Percentiles rank a stretch among this genome's conserved stretches.
Conservation (phyloP, 2,797 vertebrate genomes). For the Paramormyrops hopkinsi region DNA sequence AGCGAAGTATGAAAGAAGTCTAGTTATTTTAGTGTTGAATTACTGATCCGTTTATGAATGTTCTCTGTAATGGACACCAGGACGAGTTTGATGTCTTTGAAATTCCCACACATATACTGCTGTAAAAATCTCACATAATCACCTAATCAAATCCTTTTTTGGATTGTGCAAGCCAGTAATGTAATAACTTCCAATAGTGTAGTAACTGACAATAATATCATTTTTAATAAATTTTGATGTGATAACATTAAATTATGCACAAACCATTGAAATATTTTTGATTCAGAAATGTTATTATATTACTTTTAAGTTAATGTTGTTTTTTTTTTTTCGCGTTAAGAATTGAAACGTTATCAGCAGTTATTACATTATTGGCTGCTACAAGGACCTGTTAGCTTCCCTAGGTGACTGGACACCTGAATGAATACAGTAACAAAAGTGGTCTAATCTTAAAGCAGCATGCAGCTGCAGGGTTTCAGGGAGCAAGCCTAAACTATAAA, state of each 20-base stretch:
- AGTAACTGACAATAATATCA: background rate
- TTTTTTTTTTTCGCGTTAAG: background rate
- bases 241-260: background rate
- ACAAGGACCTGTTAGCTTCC: background rate
- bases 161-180: background rate
- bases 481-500: background rate
- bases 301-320: background rate
- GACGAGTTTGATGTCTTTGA: background rate
- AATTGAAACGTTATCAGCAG: background rate
- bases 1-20: background rate
- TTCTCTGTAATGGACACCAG: background rate
- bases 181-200: background rate
- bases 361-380: background rate
- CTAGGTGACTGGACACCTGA: background rate
- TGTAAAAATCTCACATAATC: background rate
- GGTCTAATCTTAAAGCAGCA: background rate
- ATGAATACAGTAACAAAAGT: background rate
- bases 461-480: background rate
- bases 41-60: background rate
- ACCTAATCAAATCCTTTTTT: background rate
- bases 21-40: background rate
- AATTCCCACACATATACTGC: background rate
- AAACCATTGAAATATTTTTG: background rate
- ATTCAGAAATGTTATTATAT: background rate
- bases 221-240: background rate